Base-by-base conservation (phyloP, 1,140 invertebrate species). In the Steinernema feltiae region DNA sequence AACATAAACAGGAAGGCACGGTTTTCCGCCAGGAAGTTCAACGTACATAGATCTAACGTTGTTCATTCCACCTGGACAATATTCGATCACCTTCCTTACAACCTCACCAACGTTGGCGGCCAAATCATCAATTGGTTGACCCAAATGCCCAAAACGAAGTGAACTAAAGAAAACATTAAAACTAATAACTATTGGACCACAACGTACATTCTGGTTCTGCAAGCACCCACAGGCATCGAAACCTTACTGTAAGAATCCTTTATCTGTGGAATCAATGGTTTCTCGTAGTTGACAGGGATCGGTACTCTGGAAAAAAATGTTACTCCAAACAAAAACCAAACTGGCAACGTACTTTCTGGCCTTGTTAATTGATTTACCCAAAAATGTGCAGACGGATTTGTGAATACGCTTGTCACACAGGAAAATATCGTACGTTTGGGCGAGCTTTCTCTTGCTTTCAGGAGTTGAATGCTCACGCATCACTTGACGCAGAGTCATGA, bases 321-420 rank as follows among this genome's bases (percentile, higher is more conserved):
- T n/a, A n/a, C n/a, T n/a, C n/a, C n/a, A n/a, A n/a, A n/a, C n/a
- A n/a, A n/a, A n/a, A n/a, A n/a, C n/a, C n/a, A n/a, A n/a, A n/a
- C n/a, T n/a, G n/a, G n/a, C 0, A 69, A 71, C 77, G 3, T 53
- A 76, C 70, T 78, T 80, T 31, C 79, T 75, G n/a, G 69, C 79
- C 69, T 73, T 80, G 70, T 63, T 30, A 70, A 80, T 80, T 63
- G 78, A 77, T 30, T 80, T 80, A 63, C 79, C 79, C 15, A 78
- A 75, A 31, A 73, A 70, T 1, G 70, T n/a, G 18, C 46, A 48
- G 0, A 73, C 74, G 1, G 78, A 69, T n/a, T 76, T 76, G 53
- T 41, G 69, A 24, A 77, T 75, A 27, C 73, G 70, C 24, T 70
- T 71, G 30, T 80, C 79, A 27, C 70, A 70, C 2, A 80, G 48